Conservation (phyloP, 2,888 invertebrate genomes). For the Lottia gigantea region DNA sequence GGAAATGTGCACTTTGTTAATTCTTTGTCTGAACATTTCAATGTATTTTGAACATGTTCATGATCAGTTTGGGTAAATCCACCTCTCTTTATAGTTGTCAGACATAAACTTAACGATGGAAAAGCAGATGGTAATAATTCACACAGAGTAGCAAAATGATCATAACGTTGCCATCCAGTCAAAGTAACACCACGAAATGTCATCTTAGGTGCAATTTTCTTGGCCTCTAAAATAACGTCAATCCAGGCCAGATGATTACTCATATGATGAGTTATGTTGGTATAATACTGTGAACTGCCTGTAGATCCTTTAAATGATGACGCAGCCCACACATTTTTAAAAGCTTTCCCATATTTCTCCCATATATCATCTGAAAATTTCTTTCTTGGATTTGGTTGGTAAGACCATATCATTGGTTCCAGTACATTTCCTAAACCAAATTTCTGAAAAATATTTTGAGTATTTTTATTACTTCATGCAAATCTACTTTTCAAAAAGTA, state of each 20-base stretch:
- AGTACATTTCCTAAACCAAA: slow-evolving; percentile 76
- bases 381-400: slow-evolving; percentile 58
- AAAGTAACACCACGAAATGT: slow-evolving; percentile 64
- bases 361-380: slow-evolving; percentile 53
- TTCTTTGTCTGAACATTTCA: slow-evolving; percentile 10
- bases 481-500: too few relatives aligned
- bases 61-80: slow-evolving; percentile 29
- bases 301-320: slow-evolving; percentile 88
- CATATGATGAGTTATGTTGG: slow-evolving; percentile 76
- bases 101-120: slow-evolving; percentile 64
- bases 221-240: slow-evolving; percentile 49
- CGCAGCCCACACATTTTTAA: slow-evolving; percentile 77
- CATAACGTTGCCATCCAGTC: slow-evolving; percentile 69
- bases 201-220: slow-evolving; percentile 32
- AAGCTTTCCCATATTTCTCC: slow-evolving; percentile 69
- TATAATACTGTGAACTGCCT: slow-evolving; percentile 77
- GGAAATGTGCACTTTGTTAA: slow-evolving; percentile 67
- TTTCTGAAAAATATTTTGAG: slow-evolving; percentile 25
- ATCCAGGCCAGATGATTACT: slow-evolving; percentile 81
- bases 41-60: slow-evolving; percentile 12
- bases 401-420: slow-evolving; percentile 84
- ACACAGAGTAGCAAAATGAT: slow-evolving; percentile 68
- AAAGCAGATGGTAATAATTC: slow-evolving; percentile 68
- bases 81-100: slow-evolving; percentile 38
- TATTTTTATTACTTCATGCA: not conserved